Base-by-base conservation (phyloP, 2,113 vertebrate genomes). In the Psilopsiagon aymara region DNA sequence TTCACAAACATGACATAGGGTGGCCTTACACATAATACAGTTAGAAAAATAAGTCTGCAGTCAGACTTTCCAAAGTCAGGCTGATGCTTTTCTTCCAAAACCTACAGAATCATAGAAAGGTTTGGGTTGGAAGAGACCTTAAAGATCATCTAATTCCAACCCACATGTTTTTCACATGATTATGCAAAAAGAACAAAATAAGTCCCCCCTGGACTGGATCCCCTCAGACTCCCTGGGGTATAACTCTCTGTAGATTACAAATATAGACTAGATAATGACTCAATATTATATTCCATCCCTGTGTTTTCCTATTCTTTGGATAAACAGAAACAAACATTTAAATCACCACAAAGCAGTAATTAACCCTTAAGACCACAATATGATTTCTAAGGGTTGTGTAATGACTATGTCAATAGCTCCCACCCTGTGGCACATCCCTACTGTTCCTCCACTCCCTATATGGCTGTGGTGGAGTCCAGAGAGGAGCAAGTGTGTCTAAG, bases 331-430 rank as follows among this genome's bases (percentile, higher is more conserved):
- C 19, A 63, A 86, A 70, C 17, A 86, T 17, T n/a, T 44, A 66
- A 60, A 69, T 8, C 31, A 4, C 31, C n/a, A 17, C 13, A 11
- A 90, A 46, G 52, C 29, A 19, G 37, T 23, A 74, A 70, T 59
- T 59, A 59, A 59, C 31, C 41, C 17, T 4, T 1, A 63, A 29
- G 0, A 0, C 11, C 44, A 37, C 0, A 0, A 31, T 1, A 44
- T 11, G 11, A 71, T 55, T 76, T 53, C 70, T 31, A 27, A 15
- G 9, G n/a, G 55, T 66, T 35, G 44, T 18, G 28, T 9, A 80
- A 69, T 9, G 11, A 29, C 29, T 41, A 21, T 14, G 37, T 20
- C 28, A 49, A 28, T 15, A 74, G 23, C 28, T 78, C 4, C 29
- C 31, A 16, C 25, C 37, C 29, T 29, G 33, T 29, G 33, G 27